Percentiles rank a stretch among this genome's conserved stretches.
Conservation (phyloP, 2,888 invertebrate genomes). For the Phoenoteleia sp. region DNA sequence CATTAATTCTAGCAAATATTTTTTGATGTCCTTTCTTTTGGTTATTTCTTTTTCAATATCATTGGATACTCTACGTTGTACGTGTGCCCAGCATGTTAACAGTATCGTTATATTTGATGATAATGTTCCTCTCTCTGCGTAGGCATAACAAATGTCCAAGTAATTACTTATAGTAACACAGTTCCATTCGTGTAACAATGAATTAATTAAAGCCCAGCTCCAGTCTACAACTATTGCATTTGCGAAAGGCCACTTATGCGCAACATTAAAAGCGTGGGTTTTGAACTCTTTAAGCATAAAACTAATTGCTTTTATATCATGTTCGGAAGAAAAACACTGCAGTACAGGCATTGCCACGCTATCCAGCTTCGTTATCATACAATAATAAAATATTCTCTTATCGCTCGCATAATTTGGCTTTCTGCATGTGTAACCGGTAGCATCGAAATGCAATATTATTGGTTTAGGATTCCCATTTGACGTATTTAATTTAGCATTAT, state of each 20-base stretch:
- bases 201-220: conserved; percentile 62
- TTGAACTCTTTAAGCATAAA: conserved; percentile 4
- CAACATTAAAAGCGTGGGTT: conserved; percentile 34
- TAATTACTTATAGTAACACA: conserved; percentile 10
- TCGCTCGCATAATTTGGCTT: conserved; percentile 35
- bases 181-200: conserved; percentile 26
- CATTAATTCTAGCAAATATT: conserved; percentile 61
- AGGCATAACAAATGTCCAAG: conserved; percentile 48
- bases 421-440: conserved; percentile 57
- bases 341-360: conserved; percentile 15
- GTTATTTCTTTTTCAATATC: conserved; percentile 35
- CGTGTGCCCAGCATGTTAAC: conserved; percentile 65
- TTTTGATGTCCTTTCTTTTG: conserved; percentile 39
- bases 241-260: conserved; percentile 48
- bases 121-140: background rate
- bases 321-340: conserved; percentile 57
- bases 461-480: background rate
- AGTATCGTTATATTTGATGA: conserved; percentile 33
- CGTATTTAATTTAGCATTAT: background rate
- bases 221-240: conserved; percentile 49
- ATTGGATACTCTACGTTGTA: conserved; percentile 64
- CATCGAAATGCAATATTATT: conserved; percentile 43
- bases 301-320: conserved; percentile 47
- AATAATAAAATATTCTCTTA: conserved; percentile 62
- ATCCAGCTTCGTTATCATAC: conserved; percentile 5